Conservation (phyloP, 1,140 invertebrate genomes). For the Vanessa atalanta region DNA sequence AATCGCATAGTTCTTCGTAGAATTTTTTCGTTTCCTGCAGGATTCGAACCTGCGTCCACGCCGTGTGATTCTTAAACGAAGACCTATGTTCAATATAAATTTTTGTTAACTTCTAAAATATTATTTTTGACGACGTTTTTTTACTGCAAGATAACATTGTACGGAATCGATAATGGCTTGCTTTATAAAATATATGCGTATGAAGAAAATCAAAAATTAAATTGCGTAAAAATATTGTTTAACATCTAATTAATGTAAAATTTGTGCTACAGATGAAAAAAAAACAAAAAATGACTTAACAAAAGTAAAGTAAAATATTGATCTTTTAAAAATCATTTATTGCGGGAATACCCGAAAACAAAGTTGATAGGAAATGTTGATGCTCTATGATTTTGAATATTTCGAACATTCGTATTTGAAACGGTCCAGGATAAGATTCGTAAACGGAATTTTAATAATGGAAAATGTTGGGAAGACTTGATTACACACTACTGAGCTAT, state of each 20-base stretch:
- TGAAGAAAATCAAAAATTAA: slow-evolving; percentile 12
- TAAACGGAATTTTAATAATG: background rate
- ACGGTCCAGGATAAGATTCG: slow-evolving; percentile 7
- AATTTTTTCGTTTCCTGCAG: slow-evolving; percentile 19
- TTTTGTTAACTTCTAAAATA: background rate
- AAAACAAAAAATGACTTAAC: background rate
- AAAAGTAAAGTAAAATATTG: background rate
- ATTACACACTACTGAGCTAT: background rate
- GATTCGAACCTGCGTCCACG: slow-evolving; percentile 30
- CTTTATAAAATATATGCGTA: slow-evolving; percentile 15
- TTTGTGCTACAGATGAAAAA: background rate
- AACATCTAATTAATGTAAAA: slow-evolving; percentile 1
- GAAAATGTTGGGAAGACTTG: background rate
- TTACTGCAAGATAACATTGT: too few species aligned
- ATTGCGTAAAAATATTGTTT: background rate
- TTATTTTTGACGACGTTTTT: background rate
- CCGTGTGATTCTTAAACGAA: background rate
- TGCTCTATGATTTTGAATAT: slow-evolving; percentile 22
- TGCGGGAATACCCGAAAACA: slow-evolving; percentile 11
- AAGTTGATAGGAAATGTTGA: slow-evolving; percentile 14
- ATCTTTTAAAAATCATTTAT: slow-evolving; percentile 7
- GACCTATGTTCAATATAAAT: background rate
- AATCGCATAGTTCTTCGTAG: background rate
- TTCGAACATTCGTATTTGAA: slow-evolving; percentile 19
- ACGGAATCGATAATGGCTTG: slow-evolving; percentile 7